Conservation (phyloP, 2,113 vertebrate species). For the Pandion haliaetus region DNA sequence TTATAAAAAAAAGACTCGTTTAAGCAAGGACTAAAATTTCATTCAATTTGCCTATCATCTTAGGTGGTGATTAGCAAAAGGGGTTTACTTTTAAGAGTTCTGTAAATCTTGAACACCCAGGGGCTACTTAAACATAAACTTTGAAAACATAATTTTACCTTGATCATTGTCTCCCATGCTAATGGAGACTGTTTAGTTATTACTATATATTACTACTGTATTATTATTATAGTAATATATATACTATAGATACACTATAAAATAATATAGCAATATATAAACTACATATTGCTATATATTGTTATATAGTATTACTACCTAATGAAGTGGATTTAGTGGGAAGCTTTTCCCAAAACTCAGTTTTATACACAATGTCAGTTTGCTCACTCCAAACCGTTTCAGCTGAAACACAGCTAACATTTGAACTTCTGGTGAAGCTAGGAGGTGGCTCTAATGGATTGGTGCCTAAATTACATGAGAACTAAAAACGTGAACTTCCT, state of each 20-base stretch:
- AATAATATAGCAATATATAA: no score
- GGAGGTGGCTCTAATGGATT: neutral
- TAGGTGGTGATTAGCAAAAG: neutral
- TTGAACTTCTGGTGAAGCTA: neutral
- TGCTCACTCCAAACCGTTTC: neutral
- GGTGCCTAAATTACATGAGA: neutral
- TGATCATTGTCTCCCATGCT: neutral
- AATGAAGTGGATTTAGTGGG: neutral
- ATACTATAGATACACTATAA: no score
- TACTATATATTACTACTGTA: neutral
- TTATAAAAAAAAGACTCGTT: no score
- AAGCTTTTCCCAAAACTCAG: neutral
- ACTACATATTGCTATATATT: neutral
- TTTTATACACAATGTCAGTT: neutral
- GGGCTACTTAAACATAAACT: neutral
- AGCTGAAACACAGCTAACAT: neutral
- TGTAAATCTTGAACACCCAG: neutral
- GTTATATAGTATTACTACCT: neutral
- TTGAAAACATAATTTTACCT: neutral
- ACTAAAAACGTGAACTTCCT: neutral
- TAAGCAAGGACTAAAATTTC: neutral
- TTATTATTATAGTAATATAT: neutral
- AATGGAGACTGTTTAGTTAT: neutral
- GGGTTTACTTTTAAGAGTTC: neutral
- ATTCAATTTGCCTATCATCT: neutral